These are phyloP conservation scores for Schmidtea mediterranea DNA, from an alignment of 1,140 invertebrate species.

Conservation along the genomic window DNA sequence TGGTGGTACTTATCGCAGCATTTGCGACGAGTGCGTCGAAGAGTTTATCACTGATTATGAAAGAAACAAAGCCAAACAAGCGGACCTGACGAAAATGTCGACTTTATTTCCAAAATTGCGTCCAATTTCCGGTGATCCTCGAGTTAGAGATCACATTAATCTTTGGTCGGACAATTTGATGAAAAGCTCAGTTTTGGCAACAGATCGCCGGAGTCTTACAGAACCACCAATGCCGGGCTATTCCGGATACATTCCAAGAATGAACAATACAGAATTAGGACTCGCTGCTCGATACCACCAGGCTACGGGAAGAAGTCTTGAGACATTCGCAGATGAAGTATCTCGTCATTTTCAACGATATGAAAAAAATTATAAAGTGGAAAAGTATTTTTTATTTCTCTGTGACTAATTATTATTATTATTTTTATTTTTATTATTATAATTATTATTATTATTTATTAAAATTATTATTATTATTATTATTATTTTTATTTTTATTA, in stretches of 20 bases:
- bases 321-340: constrained; percentile 12
- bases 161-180: constrained; percentile 19
- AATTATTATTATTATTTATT: background rate
- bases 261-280: constrained; percentile 21
- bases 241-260: constrained; percentile 21
- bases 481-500: too few relatives aligned
- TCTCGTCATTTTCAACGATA: background rate
- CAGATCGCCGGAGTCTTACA: constrained; percentile 11
- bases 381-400: too few relatives aligned
- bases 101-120: constrained; percentile 15
- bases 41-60: constrained; percentile 16
- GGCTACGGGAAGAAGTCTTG: constrained; percentile 18
- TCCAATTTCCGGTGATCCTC: constrained; percentile 17
- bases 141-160: constrained; percentile 17
- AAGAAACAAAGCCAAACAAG: constrained; percentile 13
- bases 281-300: constrained; percentile 22
- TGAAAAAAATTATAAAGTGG: background rate
- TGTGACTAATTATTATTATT: too few relatives aligned
- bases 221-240: constrained; percentile 27
- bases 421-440: too few relatives aligned
- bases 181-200: constrained; percentile 13
- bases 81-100: constrained; percentile 14
- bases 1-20: constrained; percentile 22
- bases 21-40: constrained; percentile 22
- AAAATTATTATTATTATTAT: background rate